Percentiles rank a stretch among this genome's conserved stretches.
phyloP scores from a whole-genome alignment of 1,140 invertebrate genomes.

The Portunus trituberculatus region DNA sequence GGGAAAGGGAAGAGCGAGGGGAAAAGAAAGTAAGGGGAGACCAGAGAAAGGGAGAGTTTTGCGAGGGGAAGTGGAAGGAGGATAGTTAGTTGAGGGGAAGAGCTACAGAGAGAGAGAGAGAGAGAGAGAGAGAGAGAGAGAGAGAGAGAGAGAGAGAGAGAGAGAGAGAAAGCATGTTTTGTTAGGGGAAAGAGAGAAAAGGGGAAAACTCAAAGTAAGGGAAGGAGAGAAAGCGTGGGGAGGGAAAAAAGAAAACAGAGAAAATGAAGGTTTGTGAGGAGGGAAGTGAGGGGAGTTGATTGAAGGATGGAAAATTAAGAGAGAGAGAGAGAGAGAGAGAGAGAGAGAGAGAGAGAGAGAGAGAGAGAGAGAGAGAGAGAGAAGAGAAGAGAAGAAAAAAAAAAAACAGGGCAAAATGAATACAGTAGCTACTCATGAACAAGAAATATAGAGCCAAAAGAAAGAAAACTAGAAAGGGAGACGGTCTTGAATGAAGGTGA shows the following conservation, averaged over 20 bases:
- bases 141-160: background rate
- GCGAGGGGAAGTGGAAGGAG: background rate
- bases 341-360: background rate
- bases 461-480: background rate
- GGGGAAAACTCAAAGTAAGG: background rate
- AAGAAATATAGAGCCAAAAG: background rate
- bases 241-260: background rate
- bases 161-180: background rate
- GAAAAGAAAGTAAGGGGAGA: background rate
- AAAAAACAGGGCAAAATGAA: background rate
- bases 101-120: background rate
- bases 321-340: background rate
- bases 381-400: background rate
- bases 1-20: constrained; percentile 8
- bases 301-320: background rate
- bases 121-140: background rate
- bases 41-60: background rate
- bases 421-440: no score
- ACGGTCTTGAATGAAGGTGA: background rate
- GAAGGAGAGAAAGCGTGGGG: background rate
- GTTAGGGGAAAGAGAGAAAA: background rate
- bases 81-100: background rate
- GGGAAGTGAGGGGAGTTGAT: background rate
- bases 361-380: background rate
- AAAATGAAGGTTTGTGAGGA: background rate